Evolutionary conservation across 2,888 invertebrate genomes (phyloP).

Genomic region (Rhagophthalmus giganteus): DNA sequence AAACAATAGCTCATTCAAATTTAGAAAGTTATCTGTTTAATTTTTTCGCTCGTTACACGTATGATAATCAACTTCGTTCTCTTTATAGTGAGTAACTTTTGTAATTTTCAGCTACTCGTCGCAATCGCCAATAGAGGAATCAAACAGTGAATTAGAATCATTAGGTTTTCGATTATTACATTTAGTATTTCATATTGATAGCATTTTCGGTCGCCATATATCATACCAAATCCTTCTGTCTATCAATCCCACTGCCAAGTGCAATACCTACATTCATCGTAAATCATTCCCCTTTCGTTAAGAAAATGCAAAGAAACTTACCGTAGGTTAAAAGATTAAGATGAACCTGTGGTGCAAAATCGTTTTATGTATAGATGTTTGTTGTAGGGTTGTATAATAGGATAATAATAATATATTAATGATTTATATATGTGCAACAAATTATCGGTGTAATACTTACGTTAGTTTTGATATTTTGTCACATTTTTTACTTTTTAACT

Average conservation of each 20-base stretch:
- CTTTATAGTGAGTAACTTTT: conserved; percentile 9
- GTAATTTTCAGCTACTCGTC: conserved; percentile 51
- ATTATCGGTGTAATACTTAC: conserved; percentile 27
- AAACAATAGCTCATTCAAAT: neutral
- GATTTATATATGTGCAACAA: conserved; percentile 31
- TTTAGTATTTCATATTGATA: conserved; percentile 34
- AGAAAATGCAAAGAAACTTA: conserved; percentile 41
- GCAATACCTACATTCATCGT: conserved; percentile 37
- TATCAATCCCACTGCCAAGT: conserved; percentile 40
- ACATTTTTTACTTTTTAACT: conserved; percentile 46
- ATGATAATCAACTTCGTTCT: too few species aligned
- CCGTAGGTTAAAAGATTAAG: conserved; percentile 35
- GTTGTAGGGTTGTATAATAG: conserved; percentile 49
- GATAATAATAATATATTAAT: conserved; percentile 37
- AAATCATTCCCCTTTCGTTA: conserved; percentile 38
- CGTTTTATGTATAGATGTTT: conserved; percentile 49
- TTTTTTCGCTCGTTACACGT: too few species aligned
- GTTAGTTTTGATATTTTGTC: conserved; percentile 37
- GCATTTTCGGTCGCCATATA: conserved; percentile 27
- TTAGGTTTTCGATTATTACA: conserved; percentile 45
- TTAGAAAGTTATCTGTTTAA: neutral
- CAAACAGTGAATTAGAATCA: conserved; percentile 41
- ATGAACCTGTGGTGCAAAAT: conserved; percentile 37
- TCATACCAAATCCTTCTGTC: conserved; percentile 16
- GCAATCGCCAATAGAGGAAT: conserved; percentile 52